A percentile compares a stretch with the other conserved stretches of the same genome.
phyloP scores from a whole-genome alignment of 2,797 vertebrate genomes.

The Galago senegalensis region DNA sequence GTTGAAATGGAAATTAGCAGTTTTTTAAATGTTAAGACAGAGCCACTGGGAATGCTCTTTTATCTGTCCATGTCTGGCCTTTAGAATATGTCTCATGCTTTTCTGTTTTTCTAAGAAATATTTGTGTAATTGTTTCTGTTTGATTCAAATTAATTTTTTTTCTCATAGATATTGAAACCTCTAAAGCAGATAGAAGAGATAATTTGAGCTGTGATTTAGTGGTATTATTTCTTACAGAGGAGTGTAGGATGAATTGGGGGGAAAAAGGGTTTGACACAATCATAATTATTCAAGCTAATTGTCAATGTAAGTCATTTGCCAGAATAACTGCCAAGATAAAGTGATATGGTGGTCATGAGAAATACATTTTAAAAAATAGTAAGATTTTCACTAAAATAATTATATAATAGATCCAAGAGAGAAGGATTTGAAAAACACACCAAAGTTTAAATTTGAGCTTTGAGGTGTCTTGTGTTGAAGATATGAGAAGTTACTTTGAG shows the following conservation, averaged over 20 bases:
- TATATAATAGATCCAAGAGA: neutral
- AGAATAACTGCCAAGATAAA: neutral
- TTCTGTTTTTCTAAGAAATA: neutral
- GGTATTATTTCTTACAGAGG: neutral
- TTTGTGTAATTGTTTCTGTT: neutral
- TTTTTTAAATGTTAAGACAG: neutral
- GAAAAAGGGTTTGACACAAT: neutral
- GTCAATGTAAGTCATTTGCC: neutral
- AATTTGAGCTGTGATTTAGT: neutral
- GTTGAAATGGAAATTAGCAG: constrained; percentile 49
- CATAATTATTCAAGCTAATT: neutral
- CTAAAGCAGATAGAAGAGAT: neutral
- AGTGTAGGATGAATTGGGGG: neutral
- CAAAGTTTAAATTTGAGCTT: neutral
- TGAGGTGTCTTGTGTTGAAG: neutral
- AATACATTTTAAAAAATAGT: neutral
- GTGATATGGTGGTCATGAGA: neutral
- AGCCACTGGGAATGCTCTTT: neutral
- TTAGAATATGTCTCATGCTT: neutral
- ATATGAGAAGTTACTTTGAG: neutral
- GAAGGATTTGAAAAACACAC: neutral
- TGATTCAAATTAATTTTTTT: neutral
- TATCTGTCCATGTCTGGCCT: neutral
- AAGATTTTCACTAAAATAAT: neutral
- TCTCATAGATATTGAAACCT: neutral